Evolutionary conservation across 2,797 vertebrate species (phyloP).

Genomic region (Morelia viridis): DNA sequence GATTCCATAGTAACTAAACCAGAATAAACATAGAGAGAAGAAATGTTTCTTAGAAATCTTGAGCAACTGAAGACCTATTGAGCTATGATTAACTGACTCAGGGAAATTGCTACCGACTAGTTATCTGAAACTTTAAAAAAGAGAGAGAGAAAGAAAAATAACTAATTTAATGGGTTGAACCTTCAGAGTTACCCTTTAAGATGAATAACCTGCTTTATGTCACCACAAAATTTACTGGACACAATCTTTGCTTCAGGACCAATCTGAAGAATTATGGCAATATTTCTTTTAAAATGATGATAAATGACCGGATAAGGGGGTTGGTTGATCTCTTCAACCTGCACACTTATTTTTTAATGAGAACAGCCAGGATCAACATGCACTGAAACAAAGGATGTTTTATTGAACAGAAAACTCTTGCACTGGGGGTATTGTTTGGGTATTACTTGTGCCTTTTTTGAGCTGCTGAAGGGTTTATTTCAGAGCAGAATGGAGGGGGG

Average conservation of each 20-base stretch:
- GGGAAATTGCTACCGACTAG: constrained; percentile 13
- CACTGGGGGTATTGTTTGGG: constrained; percentile 23
- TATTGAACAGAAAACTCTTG: constrained; percentile 21
- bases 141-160: not conserved
- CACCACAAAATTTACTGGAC: constrained; percentile 37
- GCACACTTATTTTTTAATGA: constrained; percentile 33
- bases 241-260: not conserved
- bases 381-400: constrained; percentile 29
- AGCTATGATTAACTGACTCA: constrained; percentile 7
- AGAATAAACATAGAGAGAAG: constrained; percentile 51
- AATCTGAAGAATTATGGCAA: constrained; percentile 10
- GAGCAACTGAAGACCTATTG: constrained; percentile 56
- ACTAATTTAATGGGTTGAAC: constrained; percentile 38
- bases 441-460: not conserved
- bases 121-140: constrained; percentile 36
- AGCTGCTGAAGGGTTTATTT: not conserved
- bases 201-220: constrained; percentile 41
- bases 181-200: constrained; percentile 23
- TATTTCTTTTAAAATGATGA: constrained; percentile 39
- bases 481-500: too few relatives aligned
- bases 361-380: constrained; percentile 38
- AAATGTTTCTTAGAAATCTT: constrained; percentile 63
- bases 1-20: constrained; percentile 48
- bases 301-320: not conserved
- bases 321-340: constrained; percentile 20